Conservation (phyloP, 2,797 vertebrate species). For the Periophthalmus magnuspinnatus region DNA sequence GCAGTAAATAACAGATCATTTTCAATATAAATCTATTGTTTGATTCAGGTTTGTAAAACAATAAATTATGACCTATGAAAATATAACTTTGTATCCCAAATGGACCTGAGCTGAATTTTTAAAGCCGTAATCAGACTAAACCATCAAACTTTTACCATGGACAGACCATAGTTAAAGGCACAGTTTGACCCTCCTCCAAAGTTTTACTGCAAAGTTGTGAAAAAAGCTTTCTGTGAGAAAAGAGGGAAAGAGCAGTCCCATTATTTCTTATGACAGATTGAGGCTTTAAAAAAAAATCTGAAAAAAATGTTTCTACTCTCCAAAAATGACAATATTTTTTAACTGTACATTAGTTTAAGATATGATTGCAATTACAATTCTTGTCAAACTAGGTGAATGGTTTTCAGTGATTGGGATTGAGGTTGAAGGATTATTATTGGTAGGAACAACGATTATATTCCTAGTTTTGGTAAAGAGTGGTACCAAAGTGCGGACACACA, state of each 20-base stretch:
- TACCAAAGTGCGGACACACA: constrained; percentile 60
- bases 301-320: background rate
- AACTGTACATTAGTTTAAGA: constrained; percentile 20
- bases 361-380: constrained; percentile 25
- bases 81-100: constrained; percentile 69
- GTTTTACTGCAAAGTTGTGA: constrained; percentile 21
- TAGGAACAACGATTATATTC: constrained; percentile 39
- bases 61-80: constrained; percentile 66
- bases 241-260: constrained; percentile 15
- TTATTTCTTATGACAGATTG: constrained; percentile 43
- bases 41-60: constrained; percentile 51
- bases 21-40: constrained; percentile 62
- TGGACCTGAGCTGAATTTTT: constrained; percentile 75
- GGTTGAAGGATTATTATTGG: constrained; percentile 17
- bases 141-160: constrained; percentile 51
- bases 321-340: background rate
- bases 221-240: constrained; percentile 23
- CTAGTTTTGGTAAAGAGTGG: constrained; percentile 29
- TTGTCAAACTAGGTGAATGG: constrained; percentile 4
- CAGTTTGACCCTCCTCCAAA: constrained; percentile 33
- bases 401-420: constrained; percentile 4
- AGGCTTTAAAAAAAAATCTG: constrained; percentile 63
- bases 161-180: constrained; percentile 61
- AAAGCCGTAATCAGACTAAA: constrained; percentile 71
- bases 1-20: constrained; percentile 48